A percentile compares a stretch with the other conserved stretches of the same genome.
These are phyloP conservation scores for Chromis chromis DNA, from an alignment of 2,797 vertebrate genomes.

Conservation along the genomic window DNA sequence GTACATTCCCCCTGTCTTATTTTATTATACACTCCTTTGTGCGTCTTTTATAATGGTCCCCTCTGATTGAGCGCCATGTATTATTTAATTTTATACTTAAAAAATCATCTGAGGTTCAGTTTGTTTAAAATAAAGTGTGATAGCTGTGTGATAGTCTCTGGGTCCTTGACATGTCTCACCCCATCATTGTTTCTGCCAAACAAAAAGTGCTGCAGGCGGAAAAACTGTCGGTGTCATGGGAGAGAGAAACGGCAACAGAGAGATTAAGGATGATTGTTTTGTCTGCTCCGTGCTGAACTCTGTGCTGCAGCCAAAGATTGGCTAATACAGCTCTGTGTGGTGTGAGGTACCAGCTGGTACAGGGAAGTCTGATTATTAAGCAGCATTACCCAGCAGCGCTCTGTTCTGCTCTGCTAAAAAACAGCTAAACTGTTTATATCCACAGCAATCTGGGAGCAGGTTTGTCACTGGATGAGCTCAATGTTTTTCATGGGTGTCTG, in stretches of 20 bases:
- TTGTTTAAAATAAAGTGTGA: too few relatives aligned
- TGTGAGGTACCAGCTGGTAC: conserved; percentile 52
- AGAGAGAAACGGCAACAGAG: not conserved
- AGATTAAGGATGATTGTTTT: conserved; percentile 42
- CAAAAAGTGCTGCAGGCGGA: too few relatives aligned
- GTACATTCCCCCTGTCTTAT: too few relatives aligned
- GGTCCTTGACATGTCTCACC: too few relatives aligned
- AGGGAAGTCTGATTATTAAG: conserved; percentile 35
- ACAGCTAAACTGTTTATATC: too few relatives aligned
- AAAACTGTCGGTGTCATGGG: not conserved
- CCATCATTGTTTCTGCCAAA: too few relatives aligned
- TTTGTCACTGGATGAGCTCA: not conserved
- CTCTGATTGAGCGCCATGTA: too few relatives aligned
- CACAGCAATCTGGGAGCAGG: not conserved
- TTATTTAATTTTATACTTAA: too few relatives aligned
- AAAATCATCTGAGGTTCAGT: too few relatives aligned
- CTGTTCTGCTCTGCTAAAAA: conserved; percentile 20
- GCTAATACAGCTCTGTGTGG: conserved; percentile 20
- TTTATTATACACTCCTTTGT: too few relatives aligned
- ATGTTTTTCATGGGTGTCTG: not conserved
- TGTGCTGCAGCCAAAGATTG: conserved; percentile 40
- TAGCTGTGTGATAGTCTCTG: too few relatives aligned
- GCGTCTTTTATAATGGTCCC: too few relatives aligned
- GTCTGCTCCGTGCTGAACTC: conserved; percentile 30
- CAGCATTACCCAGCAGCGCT: conserved; percentile 23